Evolutionary conservation across 2,113 vertebrate species (phyloP), one percentile per base, ranked within the genome.

Genomic region (Notothenia rossii): DNA sequence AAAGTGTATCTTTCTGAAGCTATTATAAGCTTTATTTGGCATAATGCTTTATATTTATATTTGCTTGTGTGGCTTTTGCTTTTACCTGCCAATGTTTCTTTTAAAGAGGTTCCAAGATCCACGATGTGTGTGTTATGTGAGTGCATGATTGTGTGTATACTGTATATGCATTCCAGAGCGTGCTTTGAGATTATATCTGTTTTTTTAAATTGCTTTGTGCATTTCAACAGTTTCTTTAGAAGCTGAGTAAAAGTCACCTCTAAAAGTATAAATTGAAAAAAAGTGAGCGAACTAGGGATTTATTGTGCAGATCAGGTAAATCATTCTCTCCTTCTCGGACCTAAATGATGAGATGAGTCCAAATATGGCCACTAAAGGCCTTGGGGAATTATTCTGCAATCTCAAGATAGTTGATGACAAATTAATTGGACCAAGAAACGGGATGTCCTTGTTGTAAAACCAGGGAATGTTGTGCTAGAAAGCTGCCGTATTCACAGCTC

Each of bases 231-330:
- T 78, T 73, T 53, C 54, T 64, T 79, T 18, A 60, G 43, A 72
- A 62, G 29, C 66, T 50, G 74, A 67, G 59, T 66, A 54, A 81
- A 86, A 87, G 83, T 87, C 81, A 88, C 81, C 74, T 85, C 54
- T 64, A 71, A 59, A 70, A 10, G 10, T 58, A 61, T 56, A 40
- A 68, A 62, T 51, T 67, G 61, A 49, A n/a, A 61, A 40, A 81
- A 67, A 60, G 56, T 36, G 75, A 2, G 53, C 17, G 67, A 79
- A 20, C 1, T 17, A 18, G 17, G 2, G 6, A 74, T 58, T 83
- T 71, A 29, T 54, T 60, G 76, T 84, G 78, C 76, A 70, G 56
- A 82, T 48, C 56, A 43, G 64, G 72, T 65, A 33, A 18, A 64
- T 2, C 7, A 78, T 70, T 69, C 13, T 43, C 20, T 72, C 40